phyloP scores from a whole-genome alignment of 2,797 vertebrate genomes.

The Amphiprion clarkii region DNA sequence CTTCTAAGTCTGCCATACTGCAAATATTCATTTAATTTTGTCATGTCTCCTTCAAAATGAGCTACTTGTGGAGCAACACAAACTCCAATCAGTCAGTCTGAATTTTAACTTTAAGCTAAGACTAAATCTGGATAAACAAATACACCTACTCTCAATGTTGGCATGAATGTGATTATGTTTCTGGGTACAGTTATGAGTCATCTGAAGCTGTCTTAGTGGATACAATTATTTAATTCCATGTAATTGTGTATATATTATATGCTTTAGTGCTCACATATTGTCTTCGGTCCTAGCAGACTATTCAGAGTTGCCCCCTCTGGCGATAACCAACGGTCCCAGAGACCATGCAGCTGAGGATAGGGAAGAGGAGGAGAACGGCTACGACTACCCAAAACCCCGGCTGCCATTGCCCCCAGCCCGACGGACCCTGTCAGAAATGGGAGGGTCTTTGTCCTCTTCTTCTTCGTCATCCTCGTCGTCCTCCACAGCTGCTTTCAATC shows the following conservation, averaged over 20 bases:
- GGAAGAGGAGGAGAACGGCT: conserved; percentile 91
- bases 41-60: too few relatives aligned
- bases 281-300: conserved; percentile 77
- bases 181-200: conserved; percentile 10
- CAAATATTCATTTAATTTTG: too few relatives aligned
- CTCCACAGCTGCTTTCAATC: conserved; percentile 86
- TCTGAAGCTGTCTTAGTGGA: conserved; percentile 1
- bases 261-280: neutral
- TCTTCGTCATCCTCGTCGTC: conserved; percentile 76
- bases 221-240: too few relatives aligned
- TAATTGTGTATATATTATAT: neutral
- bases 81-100: neutral
- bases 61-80: too few relatives aligned
- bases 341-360: conserved; percentile 79
- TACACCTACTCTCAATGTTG: conserved; percentile 1
- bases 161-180: conserved; percentile 6
- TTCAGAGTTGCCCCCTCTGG: conserved; percentile 83
- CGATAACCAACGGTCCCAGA: conserved; percentile 77
- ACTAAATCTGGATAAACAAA: neutral
- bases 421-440: conserved; percentile 92
- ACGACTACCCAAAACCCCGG: conserved; percentile 90
- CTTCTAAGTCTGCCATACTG: too few relatives aligned
- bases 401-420: conserved; percentile 85
- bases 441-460: conserved; percentile 83
- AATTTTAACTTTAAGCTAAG: conserved; percentile 6